Conservation (phyloP, 1,140 invertebrate species). For the Anastrepha ludens region DNA sequence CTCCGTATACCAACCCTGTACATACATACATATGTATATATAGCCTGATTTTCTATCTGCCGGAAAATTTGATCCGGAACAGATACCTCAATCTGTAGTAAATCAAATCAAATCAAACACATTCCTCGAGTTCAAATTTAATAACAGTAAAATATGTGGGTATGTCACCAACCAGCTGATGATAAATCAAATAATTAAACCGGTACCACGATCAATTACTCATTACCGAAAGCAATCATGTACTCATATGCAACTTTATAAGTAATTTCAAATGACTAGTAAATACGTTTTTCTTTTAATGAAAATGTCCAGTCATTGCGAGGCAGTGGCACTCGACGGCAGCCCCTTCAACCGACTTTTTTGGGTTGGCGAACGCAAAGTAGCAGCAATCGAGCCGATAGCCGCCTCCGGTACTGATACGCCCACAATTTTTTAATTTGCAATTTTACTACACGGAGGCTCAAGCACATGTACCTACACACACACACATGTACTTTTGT, state of each 20-base stretch:
- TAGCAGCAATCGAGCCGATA: neutral
- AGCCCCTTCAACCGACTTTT: neutral
- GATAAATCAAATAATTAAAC: conserved; percentile 2
- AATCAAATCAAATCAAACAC: too few species aligned
- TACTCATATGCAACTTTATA: neutral
- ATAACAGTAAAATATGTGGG: neutral
- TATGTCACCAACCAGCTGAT: neutral
- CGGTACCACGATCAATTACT: neutral
- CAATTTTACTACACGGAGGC: neutral
- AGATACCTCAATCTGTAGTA: too few species aligned
- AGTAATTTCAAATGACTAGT: neutral
- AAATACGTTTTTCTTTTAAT: neutral
- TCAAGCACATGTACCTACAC: neutral
- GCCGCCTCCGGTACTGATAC: conserved; percentile 10
- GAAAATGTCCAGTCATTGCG: neutral
- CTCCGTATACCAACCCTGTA: too few species aligned
- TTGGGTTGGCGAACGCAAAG: neutral
- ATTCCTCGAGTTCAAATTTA: neutral
- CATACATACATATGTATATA: too few species aligned
- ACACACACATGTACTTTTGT: neutral
- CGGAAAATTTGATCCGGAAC: too few species aligned
- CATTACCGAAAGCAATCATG: neutral
- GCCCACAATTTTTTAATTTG: conserved; percentile 31
- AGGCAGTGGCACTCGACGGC: neutral
- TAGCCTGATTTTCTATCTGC: too few species aligned